Evolutionary conservation across 1,140 invertebrate species (phyloP), one percentile per base, ranked within the genome.

Genomic region (Cydia amplana): DNA sequence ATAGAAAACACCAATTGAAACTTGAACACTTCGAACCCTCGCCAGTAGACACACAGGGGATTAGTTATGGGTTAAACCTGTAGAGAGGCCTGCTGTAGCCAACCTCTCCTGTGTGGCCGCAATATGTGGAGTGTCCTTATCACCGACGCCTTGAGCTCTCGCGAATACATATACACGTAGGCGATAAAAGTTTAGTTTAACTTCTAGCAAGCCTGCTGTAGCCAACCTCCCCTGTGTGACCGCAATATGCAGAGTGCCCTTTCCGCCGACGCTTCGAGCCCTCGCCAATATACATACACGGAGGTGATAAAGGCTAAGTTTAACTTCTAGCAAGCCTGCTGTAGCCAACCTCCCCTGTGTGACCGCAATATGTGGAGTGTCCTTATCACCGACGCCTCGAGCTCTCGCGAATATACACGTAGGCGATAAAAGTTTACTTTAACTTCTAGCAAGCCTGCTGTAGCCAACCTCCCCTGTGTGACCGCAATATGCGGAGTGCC

Each of bases 401-500:
- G 49, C 20, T 10, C 20, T 60, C 55, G 55, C 55, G 10, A 23
- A n/a, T 20, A 60, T 60, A 60, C 55, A n/a, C 55, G 9, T 20
- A 49, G 4, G 46, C 16, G 12, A 49, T 49, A 49, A 49, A 49
- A 4, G 7, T 1, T 40, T 10, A 1, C 0, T 40, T 40, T 40
- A 40, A 40, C 36, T 60, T 10, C 20, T 60, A 60, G n/a, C 18
- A 60, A 10, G 20, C 55, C 55, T 60, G 9, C 55, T 60, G 55
- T 60, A 60, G 9, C 7, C 20, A 60, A 20, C 18, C 18, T 23
- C 20, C 55, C 55, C 55, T 60, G 55, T 60, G 55, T 60, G 55
- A 60, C 55, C 55, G 55, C 55, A 60, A 60, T 60, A 60, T 60
- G 55, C 20, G 18, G 55, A 60, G 55, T 60, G 55, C 55, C 55